A percentile compares a stretch with the other conserved stretches of the same genome.
phyloP scores from a whole-genome alignment of 2,113 vertebrate species.

The Nanger granti region DNA sequence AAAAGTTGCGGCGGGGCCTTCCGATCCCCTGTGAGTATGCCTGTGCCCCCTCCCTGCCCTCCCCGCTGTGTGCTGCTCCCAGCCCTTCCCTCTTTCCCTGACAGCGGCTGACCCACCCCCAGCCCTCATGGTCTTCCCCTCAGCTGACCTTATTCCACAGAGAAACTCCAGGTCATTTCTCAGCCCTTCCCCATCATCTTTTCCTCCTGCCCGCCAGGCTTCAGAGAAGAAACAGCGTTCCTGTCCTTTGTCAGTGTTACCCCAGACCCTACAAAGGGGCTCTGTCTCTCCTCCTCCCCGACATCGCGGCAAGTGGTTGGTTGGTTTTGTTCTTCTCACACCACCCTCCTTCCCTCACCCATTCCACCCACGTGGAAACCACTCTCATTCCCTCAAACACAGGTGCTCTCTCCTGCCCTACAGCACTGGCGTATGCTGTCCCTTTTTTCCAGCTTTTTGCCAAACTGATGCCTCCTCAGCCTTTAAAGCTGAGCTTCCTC shows the following conservation, averaged over 20 bases:
- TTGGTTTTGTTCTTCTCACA: not conserved
- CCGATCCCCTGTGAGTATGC: constrained; percentile 61
- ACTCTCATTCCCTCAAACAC: not conserved
- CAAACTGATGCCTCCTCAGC: not conserved
- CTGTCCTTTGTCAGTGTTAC: not conserved
- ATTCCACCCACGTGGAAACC: not conserved
- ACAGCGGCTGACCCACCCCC: not conserved
- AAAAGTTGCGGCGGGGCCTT: constrained; percentile 41
- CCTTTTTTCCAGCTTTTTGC: not conserved
- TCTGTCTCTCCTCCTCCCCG: not conserved
- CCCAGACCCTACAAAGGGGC: not conserved
- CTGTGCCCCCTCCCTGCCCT: too few species aligned
- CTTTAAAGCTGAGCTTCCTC: not conserved
- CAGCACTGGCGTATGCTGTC: not conserved
- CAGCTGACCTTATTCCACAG: not conserved
- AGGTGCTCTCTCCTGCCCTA: not conserved
- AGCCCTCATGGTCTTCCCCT: not conserved
- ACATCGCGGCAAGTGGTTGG: not conserved
- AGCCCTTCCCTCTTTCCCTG: not conserved
- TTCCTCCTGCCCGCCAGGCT: not conserved
- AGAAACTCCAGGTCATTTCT: not conserved
- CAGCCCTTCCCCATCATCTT: not conserved
- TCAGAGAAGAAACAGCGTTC: not conserved
- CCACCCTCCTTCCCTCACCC: not conserved
- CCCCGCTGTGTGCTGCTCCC: not conserved